Conservation (phyloP, 2,888 invertebrate species). For the Spisula solida region DNA sequence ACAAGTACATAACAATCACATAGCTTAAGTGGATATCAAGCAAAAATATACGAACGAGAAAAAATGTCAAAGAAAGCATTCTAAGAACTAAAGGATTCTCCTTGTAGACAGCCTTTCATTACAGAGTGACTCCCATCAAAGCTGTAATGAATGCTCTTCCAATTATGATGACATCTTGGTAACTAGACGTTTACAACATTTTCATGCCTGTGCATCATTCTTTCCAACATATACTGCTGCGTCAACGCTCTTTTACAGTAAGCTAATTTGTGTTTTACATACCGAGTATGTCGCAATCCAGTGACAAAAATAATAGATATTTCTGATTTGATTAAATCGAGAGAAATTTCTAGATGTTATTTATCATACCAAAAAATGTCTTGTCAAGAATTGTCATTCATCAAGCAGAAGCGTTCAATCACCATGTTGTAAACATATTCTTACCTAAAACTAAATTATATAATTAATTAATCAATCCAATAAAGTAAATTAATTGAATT, state of each 20-base stretch:
- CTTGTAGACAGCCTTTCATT: not conserved
- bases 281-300: not conserved
- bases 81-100: not conserved
- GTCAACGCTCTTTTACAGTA: not conserved
- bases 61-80: not conserved
- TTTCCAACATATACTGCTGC: not conserved
- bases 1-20: not conserved
- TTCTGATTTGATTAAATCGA: not conserved
- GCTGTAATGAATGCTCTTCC: not conserved
- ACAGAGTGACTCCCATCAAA: not conserved
- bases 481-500: no score
- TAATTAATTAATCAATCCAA: no score
- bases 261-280: not conserved
- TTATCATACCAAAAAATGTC: not conserved
- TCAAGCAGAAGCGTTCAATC: not conserved
- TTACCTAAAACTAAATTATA: no score
- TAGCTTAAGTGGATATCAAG: not conserved
- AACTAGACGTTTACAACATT: slow-evolving; percentile 13
- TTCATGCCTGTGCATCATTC: slow-evolving; percentile 22
- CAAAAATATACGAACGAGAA: not conserved
- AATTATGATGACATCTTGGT: not conserved
- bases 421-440: not conserved
- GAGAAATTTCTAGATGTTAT: not conserved
- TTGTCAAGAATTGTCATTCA: no score
- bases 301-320: not conserved